A percentile compares a stretch with the other conserved stretches of the same genome.
These are phyloP conservation scores for Polyergus mexicanus DNA, from an alignment of 1,140 invertebrate genomes.

Conservation along the genomic window DNA sequence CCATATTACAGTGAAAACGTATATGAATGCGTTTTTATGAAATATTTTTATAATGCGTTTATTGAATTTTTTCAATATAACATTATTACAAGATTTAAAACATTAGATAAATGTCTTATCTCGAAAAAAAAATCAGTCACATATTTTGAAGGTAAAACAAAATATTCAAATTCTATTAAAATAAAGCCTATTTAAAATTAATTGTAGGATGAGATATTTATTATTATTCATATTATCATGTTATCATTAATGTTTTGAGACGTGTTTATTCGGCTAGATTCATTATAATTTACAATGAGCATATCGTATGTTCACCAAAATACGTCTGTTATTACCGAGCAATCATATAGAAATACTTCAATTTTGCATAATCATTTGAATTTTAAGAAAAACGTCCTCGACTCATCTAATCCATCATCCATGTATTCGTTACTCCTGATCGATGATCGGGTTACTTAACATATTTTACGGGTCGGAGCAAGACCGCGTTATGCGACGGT, in stretches of 20 bases:
- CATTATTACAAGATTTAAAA: neutral
- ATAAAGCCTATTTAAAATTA: neutral
- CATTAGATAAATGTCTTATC: neutral
- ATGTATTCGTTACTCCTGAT: conserved; percentile 56
- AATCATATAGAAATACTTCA: conserved; percentile 1
- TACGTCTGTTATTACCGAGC: neutral
- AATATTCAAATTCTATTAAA: neutral
- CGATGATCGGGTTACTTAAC: conserved; percentile 52
- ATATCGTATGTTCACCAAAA: too few species aligned
- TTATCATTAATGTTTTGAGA: neutral
- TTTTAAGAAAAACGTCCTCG: conserved; percentile 21
- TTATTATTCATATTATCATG: conserved; percentile 3
- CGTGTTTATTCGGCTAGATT: conserved; percentile 8
- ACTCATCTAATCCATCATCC: conserved; percentile 50
- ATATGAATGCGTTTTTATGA: neutral
- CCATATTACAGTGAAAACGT: neutral
- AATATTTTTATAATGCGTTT: conserved; percentile 1
- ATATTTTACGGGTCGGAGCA: conserved; percentile 40
- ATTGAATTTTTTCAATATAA: neutral
- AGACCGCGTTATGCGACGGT: conserved; percentile 66
- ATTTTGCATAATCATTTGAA: neutral
- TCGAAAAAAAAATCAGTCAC: neutral
- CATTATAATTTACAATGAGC: conserved; percentile 33
- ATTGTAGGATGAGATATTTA: neutral
- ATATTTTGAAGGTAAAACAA: neutral